These are phyloP conservation scores for Podarcis lilfordi DNA, from an alignment of 2,797 vertebrate species.

Conservation along the genomic window DNA sequence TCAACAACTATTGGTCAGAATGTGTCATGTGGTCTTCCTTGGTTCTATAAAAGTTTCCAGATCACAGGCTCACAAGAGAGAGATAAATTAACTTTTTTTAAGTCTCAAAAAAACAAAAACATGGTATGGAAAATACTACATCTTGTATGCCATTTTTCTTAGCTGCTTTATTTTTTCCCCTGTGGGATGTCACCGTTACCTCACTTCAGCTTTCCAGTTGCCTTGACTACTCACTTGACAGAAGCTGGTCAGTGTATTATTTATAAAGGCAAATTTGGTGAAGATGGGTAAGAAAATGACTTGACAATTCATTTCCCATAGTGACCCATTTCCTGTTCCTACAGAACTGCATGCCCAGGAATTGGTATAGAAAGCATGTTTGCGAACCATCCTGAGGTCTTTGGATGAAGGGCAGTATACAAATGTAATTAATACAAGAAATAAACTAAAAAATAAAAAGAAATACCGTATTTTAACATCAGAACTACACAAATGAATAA, in stretches of 20 bases:
- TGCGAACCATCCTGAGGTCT: too few relatives aligned
- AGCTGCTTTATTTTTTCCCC: not conserved
- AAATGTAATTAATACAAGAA: too few relatives aligned
- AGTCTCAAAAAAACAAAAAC: not conserved
- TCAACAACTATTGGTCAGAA: not conserved
- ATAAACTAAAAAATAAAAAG: not conserved
- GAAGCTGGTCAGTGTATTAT: too few relatives aligned
- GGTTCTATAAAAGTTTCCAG: not conserved
- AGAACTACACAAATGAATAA: slow-evolving; percentile 7
- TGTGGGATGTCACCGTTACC: not conserved
- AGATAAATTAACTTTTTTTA: not conserved
- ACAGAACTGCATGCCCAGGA: not conserved
- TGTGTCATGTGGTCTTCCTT: not conserved
- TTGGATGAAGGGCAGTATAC: too few relatives aligned
- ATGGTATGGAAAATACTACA: not conserved
- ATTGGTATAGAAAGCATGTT: not conserved
- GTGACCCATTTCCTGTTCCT: not conserved
- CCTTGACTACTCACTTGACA: too few relatives aligned
- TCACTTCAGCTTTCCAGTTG: not conserved
- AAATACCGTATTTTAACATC: not conserved
- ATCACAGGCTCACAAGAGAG: not conserved
- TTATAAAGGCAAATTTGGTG: not conserved
- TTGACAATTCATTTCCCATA: not conserved
- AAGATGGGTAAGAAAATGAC: not conserved
- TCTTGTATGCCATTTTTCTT: not conserved